Conservation (phyloP, 2,797 vertebrate genomes). For the Silurus aristotelis region DNA sequence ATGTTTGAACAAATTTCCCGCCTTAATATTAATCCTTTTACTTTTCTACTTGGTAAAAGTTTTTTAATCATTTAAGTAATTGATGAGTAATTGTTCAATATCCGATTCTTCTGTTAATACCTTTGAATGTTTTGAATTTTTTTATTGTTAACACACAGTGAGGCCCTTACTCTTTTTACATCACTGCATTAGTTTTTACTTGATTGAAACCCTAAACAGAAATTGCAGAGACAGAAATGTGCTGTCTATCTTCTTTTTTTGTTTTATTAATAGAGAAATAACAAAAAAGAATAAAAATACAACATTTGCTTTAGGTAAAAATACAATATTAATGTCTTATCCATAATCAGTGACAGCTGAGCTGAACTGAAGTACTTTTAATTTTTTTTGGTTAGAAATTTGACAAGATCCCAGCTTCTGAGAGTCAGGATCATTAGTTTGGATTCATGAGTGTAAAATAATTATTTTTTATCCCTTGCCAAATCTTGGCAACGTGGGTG, state of each 20-base stretch:
- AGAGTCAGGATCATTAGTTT: not conserved
- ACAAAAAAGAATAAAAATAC: not conserved
- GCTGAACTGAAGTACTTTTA: not conserved
- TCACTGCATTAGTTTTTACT: not conserved
- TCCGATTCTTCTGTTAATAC: too few species aligned
- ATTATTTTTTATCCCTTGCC: not conserved
- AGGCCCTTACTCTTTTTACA: too few species aligned
- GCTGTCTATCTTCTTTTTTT: not conserved
- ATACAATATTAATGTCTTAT: not conserved
- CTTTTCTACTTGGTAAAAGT: too few species aligned
- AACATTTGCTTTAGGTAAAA: not conserved
- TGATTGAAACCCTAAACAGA: not conserved
- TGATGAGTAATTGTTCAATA: too few species aligned
- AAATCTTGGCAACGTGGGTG: not conserved
- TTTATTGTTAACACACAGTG: too few species aligned
- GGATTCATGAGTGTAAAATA: not conserved
- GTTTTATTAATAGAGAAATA: not conserved
- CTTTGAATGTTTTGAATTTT: too few species aligned
- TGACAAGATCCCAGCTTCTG: not conserved
- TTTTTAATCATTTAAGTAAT: too few species aligned
- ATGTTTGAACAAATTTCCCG: not conserved
- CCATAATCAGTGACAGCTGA: not conserved
- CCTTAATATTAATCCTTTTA: too few species aligned
- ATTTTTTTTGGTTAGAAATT: not conserved
- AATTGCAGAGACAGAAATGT: not conserved